Base-by-base conservation (phyloP, 1,140 invertebrate species). In the Drosophila simulans region DNA sequence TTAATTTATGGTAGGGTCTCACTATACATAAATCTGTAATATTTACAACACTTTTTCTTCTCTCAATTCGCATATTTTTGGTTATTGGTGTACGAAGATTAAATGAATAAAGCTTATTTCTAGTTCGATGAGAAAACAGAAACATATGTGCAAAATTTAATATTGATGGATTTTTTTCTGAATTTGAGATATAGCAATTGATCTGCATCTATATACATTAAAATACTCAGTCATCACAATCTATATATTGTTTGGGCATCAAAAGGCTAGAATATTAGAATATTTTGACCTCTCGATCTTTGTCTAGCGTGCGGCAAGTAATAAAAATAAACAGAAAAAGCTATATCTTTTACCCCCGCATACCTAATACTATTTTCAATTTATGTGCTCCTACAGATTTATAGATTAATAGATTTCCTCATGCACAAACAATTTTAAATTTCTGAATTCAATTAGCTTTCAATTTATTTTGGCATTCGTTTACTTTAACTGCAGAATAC, bases 211-310 rank as follows among this genome's bases (percentile, higher is more conserved):
- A 69, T 20, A 34, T 40, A 8, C 13, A 56, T 69, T 45, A 57
- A 57, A 57, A 42, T 35, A 56, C 55, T 70, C 65, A 69, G 69
- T 70, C 66, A 70, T 57, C 72, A 75, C 68, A 53, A 22, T 72
- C 66, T 25, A 69, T 63, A 77, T 82, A 63, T 81, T 64, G 74
- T 75, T 39, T 39, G 45, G 27, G 59, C 74, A 77, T 85, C 51
- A 56, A 81, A 74, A 70, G 52, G 56, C 57, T 69, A 58, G 55
- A 81, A 85, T 81, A 78, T 81, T 69, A 58, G 55, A 81, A 85
- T 81, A 78, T 81, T 86, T 85, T 62, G 59, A 54, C 22, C 57
- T 77, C 80, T 54, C 49, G 66, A 51, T 56, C 71, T 53, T 57
- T 51, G 25, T 25, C 53, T 73, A 22, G 73, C 53, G 39, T 68